A percentile compares a stretch with the other conserved stretches of the same genome.
Conservation (phyloP, 2,113 vertebrate species). For the Synodontis membranacea region DNA sequence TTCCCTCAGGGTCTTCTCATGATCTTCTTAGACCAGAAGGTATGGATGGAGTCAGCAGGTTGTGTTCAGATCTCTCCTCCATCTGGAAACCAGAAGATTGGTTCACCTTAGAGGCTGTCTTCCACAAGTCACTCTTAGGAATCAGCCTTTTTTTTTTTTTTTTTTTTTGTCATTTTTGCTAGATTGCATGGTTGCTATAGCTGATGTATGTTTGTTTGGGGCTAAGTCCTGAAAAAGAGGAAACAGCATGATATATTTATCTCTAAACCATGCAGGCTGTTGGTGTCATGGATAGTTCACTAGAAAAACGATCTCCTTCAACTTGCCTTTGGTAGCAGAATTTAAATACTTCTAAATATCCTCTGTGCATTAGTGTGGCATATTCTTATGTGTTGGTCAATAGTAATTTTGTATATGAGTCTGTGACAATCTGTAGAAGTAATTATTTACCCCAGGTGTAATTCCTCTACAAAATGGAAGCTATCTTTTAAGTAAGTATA, state of each 20-base stretch:
- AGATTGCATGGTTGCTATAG: constrained; percentile 98
- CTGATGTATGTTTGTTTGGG: constrained; percentile 98
- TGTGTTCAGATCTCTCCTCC: constrained; percentile 47
- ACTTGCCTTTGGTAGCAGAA: too few species aligned
- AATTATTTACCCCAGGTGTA: neutral
- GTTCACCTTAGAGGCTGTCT: constrained; percentile 52
- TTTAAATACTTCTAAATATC: neutral
- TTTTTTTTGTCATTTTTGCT: constrained; percentile 61
- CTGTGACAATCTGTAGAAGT: neutral
- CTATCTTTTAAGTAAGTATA: neutral
- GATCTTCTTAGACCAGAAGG: constrained; percentile 48
- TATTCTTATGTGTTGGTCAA: neutral
- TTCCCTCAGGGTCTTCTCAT: constrained; percentile 41
- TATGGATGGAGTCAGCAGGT: constrained; percentile 36
- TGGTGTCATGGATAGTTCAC: neutral
- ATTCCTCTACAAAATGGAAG: neutral
- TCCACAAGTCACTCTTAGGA: constrained; percentile 54
- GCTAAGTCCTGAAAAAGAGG: constrained; percentile 79
- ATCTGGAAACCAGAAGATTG: constrained; percentile 53
- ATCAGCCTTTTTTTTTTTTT: constrained; percentile 27
- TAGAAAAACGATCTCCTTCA: too few species aligned
- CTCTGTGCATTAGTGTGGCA: neutral
- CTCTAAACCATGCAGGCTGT: neutral
- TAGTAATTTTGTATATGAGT: neutral
- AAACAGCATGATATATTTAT: constrained; percentile 49